Evolutionary conservation across 2,797 vertebrate genomes (phyloP), one percentile per base, ranked within the genome.

Genomic region (Anolis apletophallus): DNA sequence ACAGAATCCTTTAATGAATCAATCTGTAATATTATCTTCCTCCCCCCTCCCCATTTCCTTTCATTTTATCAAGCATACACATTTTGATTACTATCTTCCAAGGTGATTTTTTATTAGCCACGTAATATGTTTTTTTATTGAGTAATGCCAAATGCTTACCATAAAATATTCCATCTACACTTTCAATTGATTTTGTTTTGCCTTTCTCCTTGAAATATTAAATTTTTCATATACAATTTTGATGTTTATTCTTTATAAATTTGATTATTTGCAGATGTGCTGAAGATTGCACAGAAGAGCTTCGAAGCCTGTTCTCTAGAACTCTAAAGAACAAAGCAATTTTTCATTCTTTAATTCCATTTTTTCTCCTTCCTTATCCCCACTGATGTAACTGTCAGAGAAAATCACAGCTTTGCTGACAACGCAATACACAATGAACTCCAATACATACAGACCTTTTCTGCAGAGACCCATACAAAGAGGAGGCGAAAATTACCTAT

Each of bases 321-420:
- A 92, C 86, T 91, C 81, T 32, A 68, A 77, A 94, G 92, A 91
- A 88, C 80, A 93, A 92, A 94, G 90, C 73, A 88, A 96, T 95
- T 95, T 93, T 96, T 96, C 94, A 95, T 89, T 93, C 88, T 92
- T 87, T 95, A 97, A 96, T 97, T 95, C 92, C 79, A 92, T 97
- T 96, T 93, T 94, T 96, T 91, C 80, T 91, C 97, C 96, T 93
- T 95, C 96, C 93, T 94, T 94, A 94, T 96, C 94, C 94, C 94
- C 94, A 94, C 88, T 94, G 87, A 94, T 87, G 91, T 86, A 94
- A 94, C 75, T 93, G 90, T 89, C 90, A 92, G 88, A 93, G 85
- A 95, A 93, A 94, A 94, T 93, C 94, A 94, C 92, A 94, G 93
- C 90, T 90, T 83, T 79, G 93, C 95, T 93, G 95, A 96, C 95